phyloP scores from a whole-genome alignment of 2,888 invertebrate genomes.

The Lycophotia porphyrea region DNA sequence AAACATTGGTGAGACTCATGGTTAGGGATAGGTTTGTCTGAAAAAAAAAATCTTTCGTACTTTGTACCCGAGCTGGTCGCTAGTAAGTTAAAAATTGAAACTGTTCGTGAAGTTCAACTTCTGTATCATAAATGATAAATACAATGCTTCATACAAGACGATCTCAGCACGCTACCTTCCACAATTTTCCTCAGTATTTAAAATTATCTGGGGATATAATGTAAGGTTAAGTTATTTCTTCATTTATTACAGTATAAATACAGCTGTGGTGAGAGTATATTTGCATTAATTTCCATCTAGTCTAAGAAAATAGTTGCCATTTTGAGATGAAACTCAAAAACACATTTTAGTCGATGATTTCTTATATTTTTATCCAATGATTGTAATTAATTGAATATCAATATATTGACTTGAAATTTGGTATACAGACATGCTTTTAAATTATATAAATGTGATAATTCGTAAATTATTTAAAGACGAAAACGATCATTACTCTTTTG shows the following conservation, averaged over 20 bases:
- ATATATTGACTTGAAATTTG: neutral
- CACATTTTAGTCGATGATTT: constrained; percentile 22
- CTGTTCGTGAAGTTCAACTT: neutral
- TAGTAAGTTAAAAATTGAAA: neutral
- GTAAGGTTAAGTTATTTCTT: constrained; percentile 6
- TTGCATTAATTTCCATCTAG: constrained; percentile 42
- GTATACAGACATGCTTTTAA: neutral
- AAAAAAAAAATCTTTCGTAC: too few species aligned
- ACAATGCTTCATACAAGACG: neutral
- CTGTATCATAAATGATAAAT: neutral
- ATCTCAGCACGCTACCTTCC: constrained; percentile 16
- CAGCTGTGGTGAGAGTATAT: constrained; percentile 2
- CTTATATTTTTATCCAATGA: constrained; percentile 9
- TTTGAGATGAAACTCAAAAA: constrained; percentile 21
- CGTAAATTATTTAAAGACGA: neutral
- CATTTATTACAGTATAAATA: neutral
- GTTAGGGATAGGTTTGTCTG: too few species aligned
- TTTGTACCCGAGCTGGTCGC: too few species aligned
- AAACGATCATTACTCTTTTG: too few species aligned
- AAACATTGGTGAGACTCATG: too few species aligned
- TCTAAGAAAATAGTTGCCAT: constrained; percentile 49
- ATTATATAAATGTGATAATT: constrained; percentile 14
- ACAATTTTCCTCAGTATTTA: neutral
- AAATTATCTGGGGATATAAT: constrained; percentile 16
- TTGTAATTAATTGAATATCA: neutral